Base-by-base conservation (phyloP, 1,140 invertebrate genomes). In the Triops cancriformis region DNA sequence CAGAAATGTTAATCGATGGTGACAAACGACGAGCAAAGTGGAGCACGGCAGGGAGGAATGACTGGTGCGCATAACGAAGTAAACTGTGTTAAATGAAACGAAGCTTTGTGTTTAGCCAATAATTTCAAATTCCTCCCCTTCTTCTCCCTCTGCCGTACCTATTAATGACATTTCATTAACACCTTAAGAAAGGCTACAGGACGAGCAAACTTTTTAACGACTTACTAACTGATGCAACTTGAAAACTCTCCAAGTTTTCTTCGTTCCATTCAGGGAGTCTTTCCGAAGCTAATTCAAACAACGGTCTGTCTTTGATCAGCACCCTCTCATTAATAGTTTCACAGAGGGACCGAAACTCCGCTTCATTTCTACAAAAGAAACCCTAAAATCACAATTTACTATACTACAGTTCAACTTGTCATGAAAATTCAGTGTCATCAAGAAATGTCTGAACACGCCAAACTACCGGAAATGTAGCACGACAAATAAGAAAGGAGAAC, bases 151-250 rank as follows among this genome's bases (percentile, higher is more conserved):
- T 64, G 10, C 51, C 14, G 51, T 64, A 64, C 51, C 51, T 64
- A 64, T 64, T 64, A 14, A 6, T n/a, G 6, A 7, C 51, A 64
- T n/a, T 64, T 6, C 51, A 64, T 64, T 6, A 37, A 37, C 7
- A 4, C 31, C 2, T 37, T 10, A 7, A 64, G 23, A n/a, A 9
- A 64, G 0, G 6, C 51, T n/a, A 6, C 51, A 64, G 5, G 23
- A 23, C 10, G 18, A 64, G 6, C 18, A 64, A 64, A 64, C 51
- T n/a, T 6, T 23, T 6, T 23, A 64, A 64, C 10, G 51, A 64
- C 51, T 64, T 64, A 64, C 51, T 64, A 64, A 64, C 51, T 64
- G 51, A 64, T 23, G 51, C 51, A 18, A 64, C 14, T 64, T 64
- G 51, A 64, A 64, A 64, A 23, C 14, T 64, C 23, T 64, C 51